These are phyloP conservation scores for Lytechinus variegatus DNA, from an alignment of 35 echinoderm and acorn worm genomes.

Conservation along the genomic window DNA sequence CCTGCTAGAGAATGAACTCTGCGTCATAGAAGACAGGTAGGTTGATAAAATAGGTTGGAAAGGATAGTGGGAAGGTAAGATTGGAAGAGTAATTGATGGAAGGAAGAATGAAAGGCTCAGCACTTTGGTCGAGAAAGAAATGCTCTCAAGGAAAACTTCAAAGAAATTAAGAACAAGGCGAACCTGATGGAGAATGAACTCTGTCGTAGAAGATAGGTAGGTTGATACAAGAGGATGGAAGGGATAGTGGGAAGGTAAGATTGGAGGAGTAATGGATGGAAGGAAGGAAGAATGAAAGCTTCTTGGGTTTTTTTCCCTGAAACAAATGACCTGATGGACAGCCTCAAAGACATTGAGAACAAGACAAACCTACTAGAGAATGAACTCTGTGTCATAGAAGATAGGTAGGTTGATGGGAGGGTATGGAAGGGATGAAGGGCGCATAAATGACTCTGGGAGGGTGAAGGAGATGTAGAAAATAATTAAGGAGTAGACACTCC, in stretches of 20 bases:
- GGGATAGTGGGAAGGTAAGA: neutral
- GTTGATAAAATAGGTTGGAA: neutral
- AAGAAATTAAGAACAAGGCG: constrained; percentile 68
- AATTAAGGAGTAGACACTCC: too few relatives aligned
- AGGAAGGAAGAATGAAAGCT: neutral
- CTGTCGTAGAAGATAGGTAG: constrained; percentile 62
- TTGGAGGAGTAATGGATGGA: neutral
- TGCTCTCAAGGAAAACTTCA: constrained; percentile 66
- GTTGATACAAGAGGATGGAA: neutral
- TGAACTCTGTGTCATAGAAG: constrained; percentile 63
- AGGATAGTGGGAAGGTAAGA: neutral
- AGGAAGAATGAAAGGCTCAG: neutral
- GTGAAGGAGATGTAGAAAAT: too few relatives aligned
- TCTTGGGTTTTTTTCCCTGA: too few relatives aligned
- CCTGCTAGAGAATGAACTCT: constrained; percentile 70
- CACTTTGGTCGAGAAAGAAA: too few relatives aligned
- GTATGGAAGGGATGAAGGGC: neutral
- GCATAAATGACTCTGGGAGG: too few relatives aligned
- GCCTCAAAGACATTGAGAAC: constrained; percentile 78
- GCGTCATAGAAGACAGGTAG: constrained; percentile 69
- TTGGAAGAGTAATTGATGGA: neutral
- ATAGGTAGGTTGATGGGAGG: constrained; percentile 52
- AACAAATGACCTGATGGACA: constrained; percentile 73
- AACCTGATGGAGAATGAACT: constrained; percentile 66
- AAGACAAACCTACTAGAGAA: constrained; percentile 74